Evolutionary conservation across 2,797 vertebrate genomes (phyloP), one percentile per base, ranked within the genome.

Genomic region (Danio tinwini): DNA sequence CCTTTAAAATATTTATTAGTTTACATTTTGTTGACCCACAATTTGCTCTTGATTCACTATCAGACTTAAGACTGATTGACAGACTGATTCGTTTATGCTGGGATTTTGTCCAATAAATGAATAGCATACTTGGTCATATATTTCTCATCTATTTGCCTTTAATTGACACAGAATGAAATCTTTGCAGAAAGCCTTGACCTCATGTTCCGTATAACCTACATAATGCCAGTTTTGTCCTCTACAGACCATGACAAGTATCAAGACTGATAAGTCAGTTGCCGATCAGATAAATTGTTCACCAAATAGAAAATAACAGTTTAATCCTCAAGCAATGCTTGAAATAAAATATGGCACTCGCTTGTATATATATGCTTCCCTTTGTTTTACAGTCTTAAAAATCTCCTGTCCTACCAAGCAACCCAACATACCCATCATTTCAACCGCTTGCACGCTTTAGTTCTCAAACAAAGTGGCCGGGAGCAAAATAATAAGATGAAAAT

Each of bases 401-500:
- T 78, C 37, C 29, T 44, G 37, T 65, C 78, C 76, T 45, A 59
- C 78, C 49, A 13, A 81, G 69, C 29, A 53, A 76, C 19, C 16
- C 39, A 62, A 80, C 64, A 81, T 80, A 77, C 72, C 40, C 76
- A 80, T 74, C 47, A 82, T 84, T 82, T 84, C 56, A 77, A 61
- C 55, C 56, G n/a, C 50, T 29, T 52, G 76, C 81, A 80, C 82
- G 83, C 82, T 84, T 85, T 85, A 84, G 69, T 71, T 44, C 50
- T 67, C 64, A 80, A 81, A 84, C 78, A 70, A 73, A 86, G 83
- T 76, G 76, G 77, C 73, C 84, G 81, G 86, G 68, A 84, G 81
- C 75, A 80, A 86, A 91, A 29, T 29, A 91, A 91, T 88, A 84
- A 88, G 87, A 85, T 89, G 89, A 90, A 91, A 88, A 90, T 82